A percentile compares a stretch with the other conserved stretches of the same genome.
phyloP scores from a whole-genome alignment of 2,113 vertebrate genomes.

The Peucedramus taeniatus region DNA sequence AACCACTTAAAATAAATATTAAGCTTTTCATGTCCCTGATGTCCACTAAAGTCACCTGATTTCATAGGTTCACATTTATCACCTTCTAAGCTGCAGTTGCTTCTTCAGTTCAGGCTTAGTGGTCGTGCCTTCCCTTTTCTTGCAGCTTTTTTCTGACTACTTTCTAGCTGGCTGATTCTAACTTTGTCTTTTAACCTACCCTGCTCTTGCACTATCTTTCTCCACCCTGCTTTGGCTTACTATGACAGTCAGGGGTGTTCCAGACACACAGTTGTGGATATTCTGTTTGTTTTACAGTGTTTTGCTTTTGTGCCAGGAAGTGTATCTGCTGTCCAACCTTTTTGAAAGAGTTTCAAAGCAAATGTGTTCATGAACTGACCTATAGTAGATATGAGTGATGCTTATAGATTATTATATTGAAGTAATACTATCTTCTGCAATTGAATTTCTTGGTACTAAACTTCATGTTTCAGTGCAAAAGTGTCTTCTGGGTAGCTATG shows the following conservation, averaged over 20 bases:
- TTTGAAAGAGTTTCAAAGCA: slow-evolving; percentile 16
- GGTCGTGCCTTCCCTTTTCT: not conserved
- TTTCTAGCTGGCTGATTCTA: not conserved
- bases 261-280: not conserved
- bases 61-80: not conserved
- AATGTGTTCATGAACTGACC: not conserved
- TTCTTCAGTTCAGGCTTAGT: not conserved
- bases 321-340: not conserved
- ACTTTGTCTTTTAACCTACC: not conserved
- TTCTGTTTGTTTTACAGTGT: not conserved
- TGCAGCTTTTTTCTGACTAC: not conserved
- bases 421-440: not conserved
- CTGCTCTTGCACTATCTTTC: not conserved
- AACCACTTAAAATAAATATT: not conserved
- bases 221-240: not conserved
- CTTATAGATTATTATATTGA: not conserved
- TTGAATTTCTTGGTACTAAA: not conserved
- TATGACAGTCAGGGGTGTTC: not conserved
- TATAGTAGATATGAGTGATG: not conserved
- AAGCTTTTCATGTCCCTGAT: not conserved
- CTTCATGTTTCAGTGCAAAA: not conserved
- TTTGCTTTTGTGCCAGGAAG: not conserved
- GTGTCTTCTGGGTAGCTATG: not conserved
- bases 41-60: not conserved
- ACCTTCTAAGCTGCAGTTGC: not conserved